These are phyloP conservation scores for Biston betularia DNA, from an alignment of 2,888 invertebrate genomes.

Conservation along the genomic window DNA sequence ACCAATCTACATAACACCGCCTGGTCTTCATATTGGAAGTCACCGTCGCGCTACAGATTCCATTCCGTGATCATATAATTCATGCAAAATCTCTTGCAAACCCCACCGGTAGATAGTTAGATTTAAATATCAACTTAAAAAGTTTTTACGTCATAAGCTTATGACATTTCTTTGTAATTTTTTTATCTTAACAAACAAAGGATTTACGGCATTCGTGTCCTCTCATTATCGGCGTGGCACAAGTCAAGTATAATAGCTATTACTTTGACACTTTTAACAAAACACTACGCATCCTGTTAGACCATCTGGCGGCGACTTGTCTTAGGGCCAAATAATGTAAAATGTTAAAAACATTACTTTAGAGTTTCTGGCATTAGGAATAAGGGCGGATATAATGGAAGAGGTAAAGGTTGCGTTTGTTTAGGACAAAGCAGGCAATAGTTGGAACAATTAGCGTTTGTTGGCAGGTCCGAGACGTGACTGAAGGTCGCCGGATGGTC, in stretches of 20 bases:
- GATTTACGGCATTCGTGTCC: conserved; percentile 53
- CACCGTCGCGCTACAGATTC: too few species aligned
- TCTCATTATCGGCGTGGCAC: conserved; percentile 52
- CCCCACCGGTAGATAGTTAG: background rate
- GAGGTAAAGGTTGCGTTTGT: conserved; percentile 43
- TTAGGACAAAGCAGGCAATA: conserved; percentile 57
- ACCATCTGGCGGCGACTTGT: conserved; percentile 65
- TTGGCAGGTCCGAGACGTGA: conserved; percentile 61
- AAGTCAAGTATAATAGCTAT: conserved; percentile 61
- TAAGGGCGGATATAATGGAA: conserved; percentile 24
- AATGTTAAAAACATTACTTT: conserved; percentile 20
- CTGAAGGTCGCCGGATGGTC: conserved; percentile 56
- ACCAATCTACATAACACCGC: too few species aligned
- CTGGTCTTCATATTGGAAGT: too few species aligned
- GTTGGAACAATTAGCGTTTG: conserved; percentile 65
- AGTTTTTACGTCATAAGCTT: conserved; percentile 13
- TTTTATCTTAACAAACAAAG: conserved; percentile 54
- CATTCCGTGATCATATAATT: too few species aligned
- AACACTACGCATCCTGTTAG: conserved; percentile 62
- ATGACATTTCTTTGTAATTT: conserved; percentile 45
- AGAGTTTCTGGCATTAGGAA: conserved; percentile 14
- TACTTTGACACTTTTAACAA: conserved; percentile 65
- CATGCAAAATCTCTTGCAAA: background rate
- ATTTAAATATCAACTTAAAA: background rate
- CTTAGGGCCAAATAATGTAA: conserved; percentile 21